These are phyloP conservation scores for Caenorhabditis sp. DNA, from an alignment of 2,888 invertebrate genomes.

Conservation along the genomic window DNA sequence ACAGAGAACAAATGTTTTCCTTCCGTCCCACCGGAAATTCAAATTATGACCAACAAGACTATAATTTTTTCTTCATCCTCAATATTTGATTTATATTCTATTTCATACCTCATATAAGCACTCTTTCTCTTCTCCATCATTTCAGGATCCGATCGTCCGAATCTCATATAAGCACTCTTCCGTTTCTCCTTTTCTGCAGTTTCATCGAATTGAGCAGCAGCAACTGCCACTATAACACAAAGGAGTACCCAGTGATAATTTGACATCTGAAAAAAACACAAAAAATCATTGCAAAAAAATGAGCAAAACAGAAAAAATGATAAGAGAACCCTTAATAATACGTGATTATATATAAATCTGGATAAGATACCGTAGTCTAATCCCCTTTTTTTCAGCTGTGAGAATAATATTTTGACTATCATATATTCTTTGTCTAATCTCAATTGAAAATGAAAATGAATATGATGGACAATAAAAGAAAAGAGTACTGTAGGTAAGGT, in stretches of 20 bases:
- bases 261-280: not conserved
- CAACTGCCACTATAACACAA: conserved; percentile 22
- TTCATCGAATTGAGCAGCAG: conserved; percentile 20
- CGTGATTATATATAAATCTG: conserved; percentile 15
- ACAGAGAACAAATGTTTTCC: not conserved
- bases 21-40: not conserved
- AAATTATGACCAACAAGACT: not conserved
- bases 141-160: conserved; percentile 57
- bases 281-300: conserved; percentile 8
- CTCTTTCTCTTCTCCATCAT: conserved; percentile 61
- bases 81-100: conserved; percentile 19
- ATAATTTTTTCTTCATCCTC: conserved; percentile 10
- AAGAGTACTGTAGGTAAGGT: too few species aligned
- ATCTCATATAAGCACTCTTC: conserved; percentile 64
- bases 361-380: not conserved
- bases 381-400: too few species aligned
- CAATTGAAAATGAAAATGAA: not conserved
- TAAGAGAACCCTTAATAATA: not conserved
- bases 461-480: conserved; percentile 11
- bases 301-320: conserved; percentile 11
- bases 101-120: conserved; percentile 59
- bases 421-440: too few species aligned
- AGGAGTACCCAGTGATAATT: conserved; percentile 11
- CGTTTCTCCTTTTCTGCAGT: conserved; percentile 56
- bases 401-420: too few species aligned